phyloP scores from a whole-genome alignment of 2,797 vertebrate genomes.

The Hippoglossus hippoglossus region DNA sequence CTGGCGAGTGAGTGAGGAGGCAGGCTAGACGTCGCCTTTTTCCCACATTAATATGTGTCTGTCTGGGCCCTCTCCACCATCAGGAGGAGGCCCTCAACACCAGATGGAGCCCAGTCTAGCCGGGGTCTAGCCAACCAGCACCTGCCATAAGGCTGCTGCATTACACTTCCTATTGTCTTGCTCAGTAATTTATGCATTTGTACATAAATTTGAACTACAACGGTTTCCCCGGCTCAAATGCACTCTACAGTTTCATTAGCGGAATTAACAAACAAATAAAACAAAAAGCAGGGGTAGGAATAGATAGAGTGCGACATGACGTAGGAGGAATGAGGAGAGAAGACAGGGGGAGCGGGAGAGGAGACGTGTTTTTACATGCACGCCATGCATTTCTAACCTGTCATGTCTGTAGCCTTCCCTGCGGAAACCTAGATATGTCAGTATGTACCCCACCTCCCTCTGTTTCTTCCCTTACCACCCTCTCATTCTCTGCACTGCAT shows the following conservation, averaged over 20 bases:
- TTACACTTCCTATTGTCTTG: constrained; percentile 77
- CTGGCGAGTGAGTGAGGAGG: constrained; percentile 76
- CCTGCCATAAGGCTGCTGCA: constrained; percentile 79
- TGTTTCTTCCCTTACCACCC: constrained; percentile 4
- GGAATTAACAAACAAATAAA: constrained; percentile 21
- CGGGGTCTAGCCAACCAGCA: constrained; percentile 75
- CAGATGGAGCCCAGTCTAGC: constrained; percentile 87
- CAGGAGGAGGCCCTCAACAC: constrained; percentile 80
- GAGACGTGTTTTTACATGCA: constrained; percentile 43
- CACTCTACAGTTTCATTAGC: constrained; percentile 37
- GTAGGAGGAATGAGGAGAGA: constrained; percentile 8
- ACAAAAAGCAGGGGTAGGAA: background rate
- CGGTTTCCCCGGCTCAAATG: constrained; percentile 16
- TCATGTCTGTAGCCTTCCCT: constrained; percentile 54
- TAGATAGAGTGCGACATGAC: background rate
- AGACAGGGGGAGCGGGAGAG: background rate
- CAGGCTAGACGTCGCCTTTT: constrained; percentile 79
- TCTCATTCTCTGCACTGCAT: constrained; percentile 34
- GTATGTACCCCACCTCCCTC: constrained; percentile 18
- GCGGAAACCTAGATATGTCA: constrained; percentile 49
- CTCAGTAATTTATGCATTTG: constrained; percentile 39
- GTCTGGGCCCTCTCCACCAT: constrained; percentile 79
- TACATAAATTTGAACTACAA: constrained; percentile 49
- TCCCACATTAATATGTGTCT: constrained; percentile 89
- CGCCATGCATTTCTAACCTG: constrained; percentile 53